These are phyloP conservation scores for Bathynomus jamesi DNA, from an alignment of 1,140 invertebrate species.

Conservation along the genomic window DNA sequence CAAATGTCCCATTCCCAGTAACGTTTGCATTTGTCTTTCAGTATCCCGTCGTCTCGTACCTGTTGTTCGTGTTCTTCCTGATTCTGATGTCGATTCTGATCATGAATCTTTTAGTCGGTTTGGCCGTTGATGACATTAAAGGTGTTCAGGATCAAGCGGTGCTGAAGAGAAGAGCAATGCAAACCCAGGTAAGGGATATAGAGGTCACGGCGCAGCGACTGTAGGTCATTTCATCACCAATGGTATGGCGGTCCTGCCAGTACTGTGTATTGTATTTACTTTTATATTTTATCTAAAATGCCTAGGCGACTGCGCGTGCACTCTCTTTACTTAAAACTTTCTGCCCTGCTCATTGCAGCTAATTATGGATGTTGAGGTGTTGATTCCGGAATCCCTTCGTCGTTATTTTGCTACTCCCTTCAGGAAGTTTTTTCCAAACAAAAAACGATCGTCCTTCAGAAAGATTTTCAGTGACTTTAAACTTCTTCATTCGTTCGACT, in stretches of 20 bases:
- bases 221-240: background rate
- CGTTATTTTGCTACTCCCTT: conserved; percentile 41
- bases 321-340: background rate
- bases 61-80: conserved; percentile 66
- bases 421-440: conserved; percentile 44
- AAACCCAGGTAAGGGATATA: conserved; percentile 40
- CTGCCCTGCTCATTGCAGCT: conserved; percentile 38
- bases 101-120: conserved; percentile 61
- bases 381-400: conserved; percentile 44
- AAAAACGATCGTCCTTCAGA: conserved; percentile 11
- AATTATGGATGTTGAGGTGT: conserved; percentile 46
- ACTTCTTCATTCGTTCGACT: conserved; percentile 21
- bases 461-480: conserved; percentile 27
- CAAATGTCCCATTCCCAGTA: too few relatives aligned
- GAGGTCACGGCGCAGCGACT: background rate
- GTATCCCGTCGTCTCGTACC: conserved; percentile 54
- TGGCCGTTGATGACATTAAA: conserved; percentile 43
- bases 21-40: too few relatives aligned
- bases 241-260: background rate
- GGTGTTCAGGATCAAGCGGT: conserved; percentile 46
- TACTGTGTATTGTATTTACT: background rate
- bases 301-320: background rate
- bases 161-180: conserved; percentile 50
- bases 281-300: background rate
- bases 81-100: conserved; percentile 71